Conservation (phyloP, 2,888 invertebrate genomes). For the Caenorhabditis sp. region DNA sequence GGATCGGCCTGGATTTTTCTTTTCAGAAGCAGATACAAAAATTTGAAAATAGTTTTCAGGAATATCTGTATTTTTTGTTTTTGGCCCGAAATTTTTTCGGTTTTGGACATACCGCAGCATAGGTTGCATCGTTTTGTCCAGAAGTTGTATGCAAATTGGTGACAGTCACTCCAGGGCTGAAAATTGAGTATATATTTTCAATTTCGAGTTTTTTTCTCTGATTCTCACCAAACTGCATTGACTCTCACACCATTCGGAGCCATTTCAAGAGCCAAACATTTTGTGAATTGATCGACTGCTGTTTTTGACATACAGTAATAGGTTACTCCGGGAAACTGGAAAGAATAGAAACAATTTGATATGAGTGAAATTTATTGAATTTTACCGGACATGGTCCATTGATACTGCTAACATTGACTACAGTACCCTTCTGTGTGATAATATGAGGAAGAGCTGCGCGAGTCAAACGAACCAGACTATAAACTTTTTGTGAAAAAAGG, state of each 20-base stretch:
- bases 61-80: no score
- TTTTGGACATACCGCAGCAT: constrained; percentile 77
- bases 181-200: constrained; percentile 15
- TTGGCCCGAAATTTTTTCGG: no score
- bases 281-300: constrained; percentile 90
- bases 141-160: constrained; percentile 87
- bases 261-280: constrained; percentile 83
- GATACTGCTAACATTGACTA: constrained; percentile 91
- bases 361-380: no score
- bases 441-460: constrained; percentile 66
- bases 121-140: constrained; percentile 84
- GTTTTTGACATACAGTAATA: constrained; percentile 89
- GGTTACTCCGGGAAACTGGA: constrained; percentile 82
- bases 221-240: constrained; percentile 83
- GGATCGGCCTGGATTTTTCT: no score
- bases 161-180: constrained; percentile 85
- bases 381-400: constrained; percentile 82
- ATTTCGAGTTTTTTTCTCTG: constrained; percentile 4
- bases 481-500: constrained; percentile 9
- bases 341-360: no score
- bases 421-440: constrained; percentile 77
- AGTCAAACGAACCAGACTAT: constrained; percentile 65
- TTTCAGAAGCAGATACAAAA: no score
- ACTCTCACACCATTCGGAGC: constrained; percentile 78
- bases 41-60: no score